Percentiles rank a stretch among this genome's conserved stretches.
Evolutionary conservation across 2,113 vertebrate species (phyloP).

Genomic region (Chionis minor): DNA sequence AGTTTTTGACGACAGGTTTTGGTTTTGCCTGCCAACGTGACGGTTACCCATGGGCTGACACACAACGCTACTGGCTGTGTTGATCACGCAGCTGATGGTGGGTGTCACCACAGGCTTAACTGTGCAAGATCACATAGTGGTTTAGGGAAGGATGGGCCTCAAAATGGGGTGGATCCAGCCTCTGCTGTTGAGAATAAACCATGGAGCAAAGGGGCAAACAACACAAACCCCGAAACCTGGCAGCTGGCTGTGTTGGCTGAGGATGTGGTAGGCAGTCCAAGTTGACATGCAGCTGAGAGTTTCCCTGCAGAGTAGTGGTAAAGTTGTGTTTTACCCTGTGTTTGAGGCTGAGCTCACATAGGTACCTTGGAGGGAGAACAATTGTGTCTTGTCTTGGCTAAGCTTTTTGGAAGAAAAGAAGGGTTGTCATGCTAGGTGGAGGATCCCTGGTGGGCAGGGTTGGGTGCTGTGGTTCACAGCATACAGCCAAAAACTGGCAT

Average conservation of each 20-base stretch:
- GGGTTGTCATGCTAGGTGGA: not conserved
- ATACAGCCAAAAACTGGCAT: not conserved
- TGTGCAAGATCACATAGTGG: not conserved
- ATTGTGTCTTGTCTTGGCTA: not conserved
- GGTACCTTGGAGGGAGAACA: not conserved
- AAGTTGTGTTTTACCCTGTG: not conserved
- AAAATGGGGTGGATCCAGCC: not conserved
- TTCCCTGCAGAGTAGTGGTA: not conserved
- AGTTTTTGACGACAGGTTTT: not conserved
- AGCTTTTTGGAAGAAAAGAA: not conserved
- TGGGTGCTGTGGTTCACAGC: not conserved
- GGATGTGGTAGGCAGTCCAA: not conserved
- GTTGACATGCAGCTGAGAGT: accelerated
- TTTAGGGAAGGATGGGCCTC: not conserved
- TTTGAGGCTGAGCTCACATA: not conserved
- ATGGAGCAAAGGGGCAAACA: not conserved
- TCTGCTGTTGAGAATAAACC: not conserved
- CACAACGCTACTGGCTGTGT: not conserved
- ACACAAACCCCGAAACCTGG: not conserved
- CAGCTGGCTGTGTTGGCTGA: not conserved
- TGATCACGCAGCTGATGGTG: not conserved
- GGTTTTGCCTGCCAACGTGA: not conserved
- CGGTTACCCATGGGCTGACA: not conserved
- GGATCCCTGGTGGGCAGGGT: accelerated
- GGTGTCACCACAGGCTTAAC: not conserved